Conservation (phyloP, 2,797 vertebrate genomes). For the Sebastes nivosus region DNA sequence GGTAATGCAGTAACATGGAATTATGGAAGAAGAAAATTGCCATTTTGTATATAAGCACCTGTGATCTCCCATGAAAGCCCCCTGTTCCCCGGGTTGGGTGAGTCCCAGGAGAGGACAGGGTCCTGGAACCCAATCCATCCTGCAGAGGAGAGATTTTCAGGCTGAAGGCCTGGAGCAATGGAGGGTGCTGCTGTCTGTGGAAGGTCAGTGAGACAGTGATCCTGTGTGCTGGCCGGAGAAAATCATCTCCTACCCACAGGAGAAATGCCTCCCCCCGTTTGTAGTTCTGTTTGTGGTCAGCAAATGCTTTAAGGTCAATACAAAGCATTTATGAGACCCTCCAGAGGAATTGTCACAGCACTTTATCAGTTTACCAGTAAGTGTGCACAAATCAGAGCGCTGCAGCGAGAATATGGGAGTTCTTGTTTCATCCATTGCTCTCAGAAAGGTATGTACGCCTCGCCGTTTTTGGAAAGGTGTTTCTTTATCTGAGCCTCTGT, state of each 20-base stretch:
- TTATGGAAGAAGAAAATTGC: conserved; percentile 87
- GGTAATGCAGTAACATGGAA: conserved; percentile 87
- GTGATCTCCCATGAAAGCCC: conserved; percentile 85
- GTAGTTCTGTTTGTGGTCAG: conserved; percentile 69
- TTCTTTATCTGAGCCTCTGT: conserved; percentile 49
- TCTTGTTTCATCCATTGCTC: conserved; percentile 47
- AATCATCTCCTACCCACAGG: conserved; percentile 67
- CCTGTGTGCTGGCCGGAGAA: conserved; percentile 70
- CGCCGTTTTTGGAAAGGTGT: conserved; percentile 42
- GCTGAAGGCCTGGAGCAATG: conserved; percentile 67
- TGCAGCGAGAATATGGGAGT: conserved; percentile 59
- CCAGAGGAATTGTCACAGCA: conserved; percentile 58
- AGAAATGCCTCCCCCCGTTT: conserved; percentile 37
- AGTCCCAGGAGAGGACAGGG: conserved; percentile 75
- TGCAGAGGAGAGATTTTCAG: conserved; percentile 73
- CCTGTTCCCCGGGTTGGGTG: conserved; percentile 77
- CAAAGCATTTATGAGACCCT: conserved; percentile 66
- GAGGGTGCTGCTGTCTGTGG: conserved; percentile 68
- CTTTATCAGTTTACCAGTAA: conserved; percentile 66
- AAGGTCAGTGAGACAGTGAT: conserved; percentile 73
- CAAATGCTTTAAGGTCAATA: conserved; percentile 71
- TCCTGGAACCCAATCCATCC: conserved; percentile 75
- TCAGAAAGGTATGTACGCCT: conserved; percentile 37
- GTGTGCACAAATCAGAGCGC: conserved; percentile 63
- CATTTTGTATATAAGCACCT: conserved; percentile 89